These are phyloP conservation scores for Pachliopta kotzebuea DNA, from an alignment of 2,888 invertebrate genomes.

Conservation along the genomic window DNA sequence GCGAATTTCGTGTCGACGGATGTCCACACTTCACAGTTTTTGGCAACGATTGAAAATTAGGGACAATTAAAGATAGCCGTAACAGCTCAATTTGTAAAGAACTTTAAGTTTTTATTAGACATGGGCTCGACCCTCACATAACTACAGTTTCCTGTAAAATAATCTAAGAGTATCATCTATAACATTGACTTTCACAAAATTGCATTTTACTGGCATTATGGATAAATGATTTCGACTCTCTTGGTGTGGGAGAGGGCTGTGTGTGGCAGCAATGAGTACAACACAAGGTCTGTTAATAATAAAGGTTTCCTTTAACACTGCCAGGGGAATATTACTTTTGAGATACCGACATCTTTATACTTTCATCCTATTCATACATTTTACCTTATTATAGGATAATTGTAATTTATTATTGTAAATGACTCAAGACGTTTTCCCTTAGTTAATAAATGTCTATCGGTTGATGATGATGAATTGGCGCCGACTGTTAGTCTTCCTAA, in stretches of 20 bases:
- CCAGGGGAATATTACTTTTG: slow-evolving; percentile 22
- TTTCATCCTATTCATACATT: slow-evolving; percentile 13
- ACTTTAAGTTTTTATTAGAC: too few relatives aligned
- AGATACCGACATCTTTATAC: background rate
- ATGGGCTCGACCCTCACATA: too few relatives aligned
- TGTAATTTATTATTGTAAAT: slow-evolving; percentile 28
- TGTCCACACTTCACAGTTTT: too few relatives aligned
- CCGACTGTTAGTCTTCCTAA: slow-evolving; percentile 66
- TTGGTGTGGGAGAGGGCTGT: too few relatives aligned
- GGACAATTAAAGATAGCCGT: background rate
- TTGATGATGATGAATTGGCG: slow-evolving; percentile 25
- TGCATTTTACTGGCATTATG: too few relatives aligned
- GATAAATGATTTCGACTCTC: too few relatives aligned
- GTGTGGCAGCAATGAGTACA: too few relatives aligned
- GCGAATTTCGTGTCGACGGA: too few relatives aligned
- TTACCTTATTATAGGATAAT: slow-evolving; percentile 31
- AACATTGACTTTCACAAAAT: too few relatives aligned
- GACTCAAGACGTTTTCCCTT: slow-evolving; percentile 32
- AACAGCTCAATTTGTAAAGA: background rate
- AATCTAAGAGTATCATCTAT: too few relatives aligned
- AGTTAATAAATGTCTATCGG: slow-evolving; percentile 1
- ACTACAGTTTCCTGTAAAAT: too few relatives aligned
- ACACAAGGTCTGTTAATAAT: too few relatives aligned
- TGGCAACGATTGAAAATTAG: background rate
- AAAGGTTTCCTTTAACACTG: slow-evolving; percentile 16